Percentiles rank a stretch among this genome's conserved stretches.
Evolutionary conservation across 2,888 invertebrate genomes (phyloP).

Genomic region (Amiota minor): DNA sequence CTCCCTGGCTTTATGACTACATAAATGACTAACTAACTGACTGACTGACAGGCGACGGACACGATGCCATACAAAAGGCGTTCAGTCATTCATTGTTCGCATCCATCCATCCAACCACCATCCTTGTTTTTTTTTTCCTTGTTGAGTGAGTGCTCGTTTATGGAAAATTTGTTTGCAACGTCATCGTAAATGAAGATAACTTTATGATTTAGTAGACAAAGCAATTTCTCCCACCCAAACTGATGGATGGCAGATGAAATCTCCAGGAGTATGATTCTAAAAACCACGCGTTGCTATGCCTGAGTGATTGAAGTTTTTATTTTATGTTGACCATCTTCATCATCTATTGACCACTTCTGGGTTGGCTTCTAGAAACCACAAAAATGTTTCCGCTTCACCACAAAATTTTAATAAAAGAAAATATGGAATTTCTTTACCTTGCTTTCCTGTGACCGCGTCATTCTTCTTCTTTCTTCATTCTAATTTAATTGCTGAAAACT

Average conservation of each 20-base stretch:
- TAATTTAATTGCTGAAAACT: slow-evolving; percentile 62
- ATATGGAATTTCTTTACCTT: slow-evolving; percentile 55
- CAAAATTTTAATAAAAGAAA: slow-evolving; percentile 22
- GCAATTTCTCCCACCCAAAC: neutral
- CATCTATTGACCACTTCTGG: neutral
- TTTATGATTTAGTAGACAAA: slow-evolving; percentile 51
- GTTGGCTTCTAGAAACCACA: slow-evolving; percentile 49
- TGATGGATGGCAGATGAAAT: neutral
- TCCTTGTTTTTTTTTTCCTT: slow-evolving; percentile 3
- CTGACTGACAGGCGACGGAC: slow-evolving; percentile 42
- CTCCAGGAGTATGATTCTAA: slow-evolving; percentile 45
- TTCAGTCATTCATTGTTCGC: slow-evolving; percentile 53
- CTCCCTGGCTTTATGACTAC: slow-evolving; percentile 37
- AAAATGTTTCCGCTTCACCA: slow-evolving; percentile 41
- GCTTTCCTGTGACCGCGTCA: too few species aligned
- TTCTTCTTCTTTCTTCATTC: slow-evolving; percentile 19
- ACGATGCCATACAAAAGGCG: slow-evolving; percentile 51
- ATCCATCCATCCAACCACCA: neutral
- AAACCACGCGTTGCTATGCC: slow-evolving; percentile 22
- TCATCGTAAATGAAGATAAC: slow-evolving; percentile 64
- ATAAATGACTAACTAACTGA: slow-evolving; percentile 40
- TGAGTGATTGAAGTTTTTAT: slow-evolving; percentile 15
- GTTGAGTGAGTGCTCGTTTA: slow-evolving; percentile 31
- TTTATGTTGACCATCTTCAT: neutral
- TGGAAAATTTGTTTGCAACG: slow-evolving; percentile 70